Evolutionary conservation across 1,140 invertebrate species (phyloP), one percentile per base, ranked within the genome.

Genomic region (Hestina assimilis): DNA sequence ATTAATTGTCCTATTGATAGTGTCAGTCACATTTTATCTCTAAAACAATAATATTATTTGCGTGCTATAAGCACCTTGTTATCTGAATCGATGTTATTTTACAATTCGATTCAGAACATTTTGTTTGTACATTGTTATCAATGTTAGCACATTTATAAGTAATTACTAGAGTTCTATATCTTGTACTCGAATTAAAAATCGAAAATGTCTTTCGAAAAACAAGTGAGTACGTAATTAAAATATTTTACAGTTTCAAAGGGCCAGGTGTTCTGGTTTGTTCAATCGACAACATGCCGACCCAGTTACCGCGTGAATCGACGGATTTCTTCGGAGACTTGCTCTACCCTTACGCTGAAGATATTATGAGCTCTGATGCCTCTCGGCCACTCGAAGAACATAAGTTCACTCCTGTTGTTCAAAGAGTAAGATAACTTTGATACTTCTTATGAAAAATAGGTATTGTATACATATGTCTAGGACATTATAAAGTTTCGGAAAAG

Each of bases 241-340:
- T 12, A 38, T 48, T 47, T 51, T 59, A 33, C 72, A 95, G 95
- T 87, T 99, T 98, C 83, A 96, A 96, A 88, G 98, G 98, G 2
- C 95, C 96, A 0, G 99, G 99, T 14, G 97, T 99, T 1, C 87
- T 99, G 40, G 97, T 99, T 1, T 99, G 99, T 81, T 98, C 97
- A 3, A 99, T 99, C 58, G 98, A 99, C 87, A 99, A 99, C 83
- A 99, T 99, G 98, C 99, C 99, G 1, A 99, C 99, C 0, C 99
- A 99, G 82, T 89, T 99, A 29, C 99, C 99, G 0, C 91, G 96
- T 28, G 98, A 99, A 84, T 94, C 98, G 0, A 99, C 98, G 0
- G 98, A 99, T 75, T 97, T 98, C 80, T 99, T 99, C 83, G 98
- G 98, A 1, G 95, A 98, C 73, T 90, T 99, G 0, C 89, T 99